Base-by-base conservation (phyloP, 2,113 vertebrate genomes). In the Tympanuchus pallidicinctus region DNA sequence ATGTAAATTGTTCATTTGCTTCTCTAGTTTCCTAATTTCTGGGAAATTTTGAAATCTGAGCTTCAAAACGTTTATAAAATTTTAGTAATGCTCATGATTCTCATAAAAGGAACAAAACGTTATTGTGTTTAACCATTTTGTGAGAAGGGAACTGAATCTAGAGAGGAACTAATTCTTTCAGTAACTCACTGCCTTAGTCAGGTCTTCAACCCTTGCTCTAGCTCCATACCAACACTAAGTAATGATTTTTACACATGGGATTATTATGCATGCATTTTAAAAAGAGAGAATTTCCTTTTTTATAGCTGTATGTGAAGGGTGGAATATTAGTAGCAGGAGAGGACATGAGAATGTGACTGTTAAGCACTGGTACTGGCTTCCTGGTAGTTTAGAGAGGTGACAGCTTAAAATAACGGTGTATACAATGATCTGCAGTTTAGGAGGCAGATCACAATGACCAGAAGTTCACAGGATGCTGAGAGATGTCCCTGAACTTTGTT, bases 1-100 rank as follows among this genome's bases (percentile, higher is more conserved):
- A 47, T 86, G 18, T 30, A 91, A 67, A 65, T 60, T 89, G 47
- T 83, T 91, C 13, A 83, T 83, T 78, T 83, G 15, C 61, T 93
- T 86, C 79, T 91, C 48, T 59, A 42, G 48, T 90, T 92, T 94
- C 57, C 56, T 54, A 65, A 0, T 95, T 94, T 84, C 47, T 86
- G 80, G 65, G 69, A 93, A 82, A 54, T 82, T 83, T 83, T 92
- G 73, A 94, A 57, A 86, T 89, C 73, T 66, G 43, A 86, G 77
- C 72, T 91, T 92, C 73, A 79, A 74, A 89, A 74, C 61, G n/a
- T 91, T 76, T 76, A n/a, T 42, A 64, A 85, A 88, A 56, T 95
- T 57, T 93, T 82, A 76, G 24, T 79, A 79, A 65, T 89, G 28
- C 72, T 73, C 16, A 42, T 50, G 66, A 89, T 80, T 85, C 32